Evolutionary conservation across 2,888 invertebrate species (phyloP), one percentile per base, ranked within the genome.

Genomic region (Caenorhabditis becei): DNA sequence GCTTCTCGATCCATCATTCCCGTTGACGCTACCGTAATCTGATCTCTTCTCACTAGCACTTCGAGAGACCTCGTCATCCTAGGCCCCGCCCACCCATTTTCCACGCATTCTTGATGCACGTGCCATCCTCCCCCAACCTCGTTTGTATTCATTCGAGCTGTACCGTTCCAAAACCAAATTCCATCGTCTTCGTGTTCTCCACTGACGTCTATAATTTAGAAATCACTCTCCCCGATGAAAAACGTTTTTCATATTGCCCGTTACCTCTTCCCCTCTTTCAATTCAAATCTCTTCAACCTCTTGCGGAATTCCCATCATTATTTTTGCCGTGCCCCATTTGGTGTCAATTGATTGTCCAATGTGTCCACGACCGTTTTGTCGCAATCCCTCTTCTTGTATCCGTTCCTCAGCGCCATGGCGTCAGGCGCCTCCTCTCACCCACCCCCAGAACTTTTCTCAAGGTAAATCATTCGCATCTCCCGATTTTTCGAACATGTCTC

Each of bases 291-390:
- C 37, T 47, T 2, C 49, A 7, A 49, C 37, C 37, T 18, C n/a
- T n/a, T n/a, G 26, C 28, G 53, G 28, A 24, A 59, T 66, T 74
- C 66, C 61, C 61, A 66, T 75, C 75, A 66, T 75, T 66, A 65
- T 66, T 66, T 74, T 56, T 56, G 41, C 44, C 59, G 49, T 77
- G 70, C 71, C 78, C 78, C 78, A 78, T 70, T 78, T 78, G 78
- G 78, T 78, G 78, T 78, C 65, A 71, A 70, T 78, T 72, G 61
- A 65, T 66, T 59, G 59, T 59, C 32, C 23, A 41, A 41, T 44
- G 26, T 47, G 58, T 74, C 44, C n/a, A 24, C 51, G 65, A 58
- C 74, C 75, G 75, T 75, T 75, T 66, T 75, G 75, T 75, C 75
- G 75, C 75, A 75, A 75, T 66, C 61, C 59, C 44, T 75, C 75